phyloP scores from a whole-genome alignment of 2,113 vertebrate species.

The Aleadryas rufinucha region DNA sequence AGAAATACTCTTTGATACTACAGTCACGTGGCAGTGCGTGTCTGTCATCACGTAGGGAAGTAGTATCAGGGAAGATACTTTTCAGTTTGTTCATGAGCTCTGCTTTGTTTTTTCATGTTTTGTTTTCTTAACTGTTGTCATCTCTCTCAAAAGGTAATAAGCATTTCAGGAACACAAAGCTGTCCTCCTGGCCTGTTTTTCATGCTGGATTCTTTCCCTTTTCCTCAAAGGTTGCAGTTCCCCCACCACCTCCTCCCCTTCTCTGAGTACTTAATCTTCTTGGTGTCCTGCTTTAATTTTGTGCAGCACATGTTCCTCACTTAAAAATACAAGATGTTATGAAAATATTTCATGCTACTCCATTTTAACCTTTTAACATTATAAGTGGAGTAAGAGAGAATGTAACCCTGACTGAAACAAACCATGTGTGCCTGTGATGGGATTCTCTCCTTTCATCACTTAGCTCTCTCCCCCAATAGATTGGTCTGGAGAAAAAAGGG shows the following conservation, averaged over 20 bases:
- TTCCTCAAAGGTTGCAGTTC: not conserved
- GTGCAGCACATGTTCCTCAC: not conserved
- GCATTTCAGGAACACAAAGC: not conserved
- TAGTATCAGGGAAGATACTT: not conserved
- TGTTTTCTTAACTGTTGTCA: not conserved
- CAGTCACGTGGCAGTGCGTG: not conserved
- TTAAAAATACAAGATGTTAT: not conserved
- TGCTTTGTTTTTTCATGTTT: not conserved
- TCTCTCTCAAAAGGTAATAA: not conserved
- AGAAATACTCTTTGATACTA: not conserved
- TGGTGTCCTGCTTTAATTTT: not conserved
- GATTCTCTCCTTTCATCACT: not conserved
- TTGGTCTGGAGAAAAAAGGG: not conserved
- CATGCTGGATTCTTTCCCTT: not conserved
- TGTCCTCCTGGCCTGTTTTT: not conserved
- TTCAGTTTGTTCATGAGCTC: not conserved
- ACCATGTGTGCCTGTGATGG: not conserved
- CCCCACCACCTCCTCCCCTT: not conserved
- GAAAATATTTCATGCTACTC: constrained; percentile 1
- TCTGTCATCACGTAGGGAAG: not conserved
- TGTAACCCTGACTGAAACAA: not conserved
- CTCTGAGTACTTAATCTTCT: not conserved
- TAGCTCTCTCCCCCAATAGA: not conserved
- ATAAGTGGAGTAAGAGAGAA: not conserved
- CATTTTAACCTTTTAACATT: not conserved